Conservation (phyloP, 2,888 invertebrate genomes). For the Drosophila macrospina region DNA sequence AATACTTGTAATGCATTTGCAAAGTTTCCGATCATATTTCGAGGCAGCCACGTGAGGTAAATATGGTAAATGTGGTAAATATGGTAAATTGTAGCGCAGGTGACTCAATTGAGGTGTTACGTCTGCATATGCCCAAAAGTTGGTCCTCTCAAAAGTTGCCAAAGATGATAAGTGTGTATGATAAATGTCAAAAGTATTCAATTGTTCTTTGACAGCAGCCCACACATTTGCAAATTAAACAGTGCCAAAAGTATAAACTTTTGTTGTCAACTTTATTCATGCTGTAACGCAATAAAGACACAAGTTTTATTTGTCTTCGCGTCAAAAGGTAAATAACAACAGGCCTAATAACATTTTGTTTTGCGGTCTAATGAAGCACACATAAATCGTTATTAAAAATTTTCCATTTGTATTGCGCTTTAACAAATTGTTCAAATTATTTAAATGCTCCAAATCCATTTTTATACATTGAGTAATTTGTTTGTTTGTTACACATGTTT, state of each 20-base stretch:
- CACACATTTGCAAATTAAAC: slow-evolving; percentile 36
- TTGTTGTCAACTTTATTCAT: slow-evolving; percentile 37
- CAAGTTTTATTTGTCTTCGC: slow-evolving; percentile 61
- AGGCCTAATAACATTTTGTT: slow-evolving; percentile 34
- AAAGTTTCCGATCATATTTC: slow-evolving; percentile 29
- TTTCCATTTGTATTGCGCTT: slow-evolving; percentile 34
- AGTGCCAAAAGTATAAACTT: slow-evolving; percentile 39
- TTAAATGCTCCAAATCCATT: slow-evolving; percentile 6
- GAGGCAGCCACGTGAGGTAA: background rate
- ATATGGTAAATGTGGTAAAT: too few relatives aligned
- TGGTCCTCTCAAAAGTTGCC: slow-evolving; percentile 13
- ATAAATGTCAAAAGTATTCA: background rate
- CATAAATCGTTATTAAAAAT: slow-evolving; percentile 37
- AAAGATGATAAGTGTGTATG: slow-evolving; percentile 9
- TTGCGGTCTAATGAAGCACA: slow-evolving; percentile 59
- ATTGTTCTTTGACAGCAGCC: slow-evolving; percentile 17
- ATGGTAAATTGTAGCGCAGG: slow-evolving; percentile 9
- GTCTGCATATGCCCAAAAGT: slow-evolving; percentile 7
- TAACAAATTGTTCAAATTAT: slow-evolving; percentile 9
- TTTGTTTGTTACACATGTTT: slow-evolving; percentile 30
- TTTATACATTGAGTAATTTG: slow-evolving; percentile 44
- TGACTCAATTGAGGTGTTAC: slow-evolving; percentile 8
- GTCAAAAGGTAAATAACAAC: slow-evolving; percentile 56
- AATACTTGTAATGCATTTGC: slow-evolving; percentile 5
- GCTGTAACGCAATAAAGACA: slow-evolving; percentile 28